Percentiles rank a stretch among this genome's conserved stretches.
phyloP scores from a whole-genome alignment of 1,140 invertebrate genomes.

The Ephestia elutella region DNA sequence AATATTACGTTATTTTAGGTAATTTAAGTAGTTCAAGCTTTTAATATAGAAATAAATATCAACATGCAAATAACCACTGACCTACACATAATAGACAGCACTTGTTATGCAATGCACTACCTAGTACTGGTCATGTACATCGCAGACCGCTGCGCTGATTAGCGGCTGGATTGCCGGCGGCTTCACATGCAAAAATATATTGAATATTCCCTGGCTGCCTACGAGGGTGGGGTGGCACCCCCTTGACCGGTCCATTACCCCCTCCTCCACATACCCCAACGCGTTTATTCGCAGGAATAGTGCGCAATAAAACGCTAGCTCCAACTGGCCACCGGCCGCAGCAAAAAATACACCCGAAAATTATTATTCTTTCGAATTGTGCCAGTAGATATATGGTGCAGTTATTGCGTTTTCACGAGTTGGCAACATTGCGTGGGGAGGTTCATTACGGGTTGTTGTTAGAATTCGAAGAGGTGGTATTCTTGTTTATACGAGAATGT shows the following conservation, averaged over 20 bases:
- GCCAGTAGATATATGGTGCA: constrained; percentile 20
- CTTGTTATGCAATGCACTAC: too few species aligned
- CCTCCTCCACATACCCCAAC: constrained; percentile 20
- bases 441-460: neutral
- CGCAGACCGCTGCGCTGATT: constrained; percentile 45
- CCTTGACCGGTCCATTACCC: constrained; percentile 45
- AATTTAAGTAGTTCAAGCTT: too few species aligned
- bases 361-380: constrained; percentile 50
- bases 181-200: constrained; percentile 50
- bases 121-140: neutral
- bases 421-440: neutral
- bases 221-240: constrained; percentile 22
- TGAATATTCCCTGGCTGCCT: constrained; percentile 46
- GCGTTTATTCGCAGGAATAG: constrained; percentile 60
- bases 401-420: constrained; percentile 15
- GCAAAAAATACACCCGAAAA: constrained; percentile 57
- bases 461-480: neutral
- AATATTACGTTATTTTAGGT: neutral
- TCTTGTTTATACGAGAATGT: neutral
- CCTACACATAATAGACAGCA: too few species aligned
- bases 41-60: too few species aligned
- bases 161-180: constrained; percentile 34
- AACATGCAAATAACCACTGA: too few species aligned
- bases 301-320: constrained; percentile 58
- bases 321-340: constrained; percentile 41